Evolutionary conservation across 2,888 invertebrate genomes (phyloP).

Genomic region (Amblyjoppa proteus): DNA sequence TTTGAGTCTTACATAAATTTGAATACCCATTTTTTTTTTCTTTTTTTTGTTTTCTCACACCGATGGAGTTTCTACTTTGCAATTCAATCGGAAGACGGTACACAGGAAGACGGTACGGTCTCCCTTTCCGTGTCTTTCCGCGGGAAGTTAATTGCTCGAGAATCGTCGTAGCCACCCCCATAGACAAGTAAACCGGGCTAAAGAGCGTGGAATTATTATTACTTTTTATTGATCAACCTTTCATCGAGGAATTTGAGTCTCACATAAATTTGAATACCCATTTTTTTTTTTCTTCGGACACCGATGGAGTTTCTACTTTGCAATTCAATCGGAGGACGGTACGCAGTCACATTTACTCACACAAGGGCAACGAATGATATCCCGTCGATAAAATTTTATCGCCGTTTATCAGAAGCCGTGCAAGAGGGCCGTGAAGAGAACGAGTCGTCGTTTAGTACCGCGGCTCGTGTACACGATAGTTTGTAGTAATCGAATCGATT

Average conservation of each 20-base stretch:
- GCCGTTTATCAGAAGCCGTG: constrained; percentile 2
- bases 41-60: not conserved
- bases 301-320: not conserved
- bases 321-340: not conserved
- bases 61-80: not conserved
- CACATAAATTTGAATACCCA: no score
- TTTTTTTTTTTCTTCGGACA: not conserved
- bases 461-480: constrained; percentile 30
- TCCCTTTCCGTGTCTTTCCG: not conserved
- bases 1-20: not conserved
- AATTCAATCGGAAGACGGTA: not conserved
- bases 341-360: not conserved
- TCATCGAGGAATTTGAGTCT: not conserved
- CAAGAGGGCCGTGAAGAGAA: constrained; percentile 29
- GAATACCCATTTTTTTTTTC: not conserved
- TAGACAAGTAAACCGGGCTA: not conserved
- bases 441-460: constrained; percentile 6
- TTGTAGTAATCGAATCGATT: constrained; percentile 66
- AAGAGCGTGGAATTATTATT: not conserved
- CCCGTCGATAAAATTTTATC: constrained; percentile 22
- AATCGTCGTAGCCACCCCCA: not conserved
- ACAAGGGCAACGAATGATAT: constrained; percentile 18
- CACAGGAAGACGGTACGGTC: not conserved
- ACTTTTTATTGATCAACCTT: not conserved
- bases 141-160: constrained; percentile 27